Base-by-base conservation (phyloP, 2,888 invertebrate genomes). In the Nomada fucata region DNA sequence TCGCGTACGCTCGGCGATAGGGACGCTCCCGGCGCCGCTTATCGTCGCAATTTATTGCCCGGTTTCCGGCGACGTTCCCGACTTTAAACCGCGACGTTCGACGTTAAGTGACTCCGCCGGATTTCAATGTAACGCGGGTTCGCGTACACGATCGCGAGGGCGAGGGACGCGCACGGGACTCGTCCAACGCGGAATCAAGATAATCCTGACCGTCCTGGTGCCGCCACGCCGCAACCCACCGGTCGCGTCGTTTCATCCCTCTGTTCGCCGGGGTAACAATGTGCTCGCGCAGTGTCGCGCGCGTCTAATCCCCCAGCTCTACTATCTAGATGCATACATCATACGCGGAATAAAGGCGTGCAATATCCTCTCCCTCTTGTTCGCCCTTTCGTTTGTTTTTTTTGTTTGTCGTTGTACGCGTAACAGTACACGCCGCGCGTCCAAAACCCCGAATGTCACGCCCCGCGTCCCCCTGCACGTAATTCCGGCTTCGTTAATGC, bases 41-140 rank as follows among this genome's bases (percentile, higher is more conserved):
- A 88, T 86, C 87, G 76, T 47, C 47, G 29, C 57, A 88, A 88
- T 88, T 88, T 88, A 88, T 88, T 88, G 81, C 71, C 69, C 85
- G 57, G 83, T 87, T 81, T 81, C 87, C 75, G 76, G 76, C 87
- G 74, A 84, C 78, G 83, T 86, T 75, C 74, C 53, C 80, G 77
- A 79, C 78, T 76, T 88, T 79, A 88, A 88, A 79, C 86, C 74
- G 64, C 76, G 75, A 52, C 69, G 75, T 89, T 88, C 89, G 88
- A 88, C 82, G 82, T 86, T 82, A 80, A 88, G 79, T 83, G 88
- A 88, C 81, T 88, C 82, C 59, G 84, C 76, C 64, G 83, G 84
- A 88, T 88, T 88, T 88, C 86, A 84, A 88, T 89, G 84, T 84
- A 65, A 36, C 86, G 60, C 59, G 63, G 60, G 65, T 44, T 70